phyloP scores from a whole-genome alignment of 2,797 vertebrate species.

The Cheracebus regulus region DNA sequence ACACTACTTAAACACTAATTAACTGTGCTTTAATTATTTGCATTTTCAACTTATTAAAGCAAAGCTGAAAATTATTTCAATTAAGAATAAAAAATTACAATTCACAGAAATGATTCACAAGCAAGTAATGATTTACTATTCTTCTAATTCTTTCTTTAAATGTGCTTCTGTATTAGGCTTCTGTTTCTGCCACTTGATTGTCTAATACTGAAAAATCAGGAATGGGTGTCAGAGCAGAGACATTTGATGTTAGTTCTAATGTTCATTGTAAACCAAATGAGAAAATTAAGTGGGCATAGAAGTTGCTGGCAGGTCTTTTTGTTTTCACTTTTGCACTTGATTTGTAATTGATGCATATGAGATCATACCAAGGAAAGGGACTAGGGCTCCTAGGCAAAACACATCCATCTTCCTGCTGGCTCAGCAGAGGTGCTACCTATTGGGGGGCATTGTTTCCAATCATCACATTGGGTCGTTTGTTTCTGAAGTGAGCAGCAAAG shows the following conservation, averaged over 20 bases:
- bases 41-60: constrained; percentile 66
- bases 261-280: not conserved
- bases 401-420: not conserved
- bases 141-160: constrained; percentile 46
- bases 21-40: constrained; percentile 75
- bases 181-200: constrained; percentile 51
- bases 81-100: constrained; percentile 67
- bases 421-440: not conserved
- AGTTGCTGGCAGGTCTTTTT: not conserved
- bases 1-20: constrained; percentile 71
- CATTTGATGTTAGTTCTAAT: not conserved
- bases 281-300: not conserved
- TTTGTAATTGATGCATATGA: not conserved
- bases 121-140: constrained; percentile 40
- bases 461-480: not conserved
- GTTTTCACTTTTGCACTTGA: not conserved
- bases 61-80: constrained; percentile 65
- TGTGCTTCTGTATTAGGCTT: constrained; percentile 46
- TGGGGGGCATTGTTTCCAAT: not conserved
- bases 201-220: constrained; percentile 15
- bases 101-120: constrained; percentile 64
- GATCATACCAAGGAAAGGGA: not conserved
- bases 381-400: not conserved
- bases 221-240: not conserved
- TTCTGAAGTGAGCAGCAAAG: not conserved